phyloP scores from a whole-genome alignment of 1,140 invertebrate species.

The Aphidius gifuensis region DNA sequence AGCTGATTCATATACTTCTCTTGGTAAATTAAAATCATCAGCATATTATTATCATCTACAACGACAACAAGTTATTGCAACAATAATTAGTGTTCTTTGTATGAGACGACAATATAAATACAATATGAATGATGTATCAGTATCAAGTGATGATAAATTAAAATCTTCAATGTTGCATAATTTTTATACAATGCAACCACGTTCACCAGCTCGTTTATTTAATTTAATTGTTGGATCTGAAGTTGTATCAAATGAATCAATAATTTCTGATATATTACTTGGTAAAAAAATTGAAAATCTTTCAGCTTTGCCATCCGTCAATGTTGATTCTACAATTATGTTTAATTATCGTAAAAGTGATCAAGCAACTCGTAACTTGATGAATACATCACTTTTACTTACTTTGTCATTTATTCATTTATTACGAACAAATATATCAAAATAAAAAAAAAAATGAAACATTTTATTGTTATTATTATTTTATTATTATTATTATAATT shows the following conservation, averaged over 20 bases:
- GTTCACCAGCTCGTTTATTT: conserved; percentile 16
- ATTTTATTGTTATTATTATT: background rate
- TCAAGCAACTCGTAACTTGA: conserved; percentile 11
- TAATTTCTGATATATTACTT: conserved; percentile 12
- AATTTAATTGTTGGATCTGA: conserved; percentile 20
- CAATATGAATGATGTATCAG: background rate
- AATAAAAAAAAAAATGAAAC: background rate
- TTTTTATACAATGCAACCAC: conserved; percentile 19
- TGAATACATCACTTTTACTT: conserved; percentile 18
- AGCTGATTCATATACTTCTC: conserved; percentile 12
- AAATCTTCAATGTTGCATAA: background rate
- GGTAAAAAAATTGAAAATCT: background rate
- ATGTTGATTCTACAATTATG: background rate
- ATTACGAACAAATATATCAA: background rate
- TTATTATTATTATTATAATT: background rate
- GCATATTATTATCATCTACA: conserved; percentile 18
- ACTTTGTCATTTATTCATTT: conserved; percentile 15
- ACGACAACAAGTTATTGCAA: conserved; percentile 24
- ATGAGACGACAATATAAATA: background rate
- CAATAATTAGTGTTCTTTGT: conserved; percentile 13
- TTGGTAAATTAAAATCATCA: conserved; percentile 18
- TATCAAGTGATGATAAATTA: background rate
- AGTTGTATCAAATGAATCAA: conserved; percentile 8
- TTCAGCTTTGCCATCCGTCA: background rate
- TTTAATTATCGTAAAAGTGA: conserved; percentile 9